Evolutionary conservation across 1,140 invertebrate species (phyloP), one percentile per base, ranked within the genome.

Genomic region (Eueides isabella): DNA sequence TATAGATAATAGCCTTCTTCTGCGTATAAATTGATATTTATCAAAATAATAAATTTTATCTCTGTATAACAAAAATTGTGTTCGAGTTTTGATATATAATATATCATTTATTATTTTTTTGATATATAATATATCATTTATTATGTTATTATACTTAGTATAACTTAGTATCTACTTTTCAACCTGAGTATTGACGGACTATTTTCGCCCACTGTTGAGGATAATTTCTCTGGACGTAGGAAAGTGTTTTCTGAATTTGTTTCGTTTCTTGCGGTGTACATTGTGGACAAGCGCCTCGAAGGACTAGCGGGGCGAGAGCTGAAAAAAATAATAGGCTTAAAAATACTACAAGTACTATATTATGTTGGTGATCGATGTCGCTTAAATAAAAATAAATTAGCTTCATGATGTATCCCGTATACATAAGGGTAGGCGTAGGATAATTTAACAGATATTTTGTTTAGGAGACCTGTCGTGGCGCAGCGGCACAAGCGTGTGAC

Each of bases 131-230:
- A n/a, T n/a, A n/a, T n/a, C n/a, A n/a, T n/a, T n/a, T n/a, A n/a
- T n/a, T 44, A 44, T 19, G 7, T 6, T 44, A n/a, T 44, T 55
- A 55, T 14, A 55, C 2, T 26, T 12, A 55, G 5, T 48, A 55
- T 26, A 26, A 55, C 7, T 23, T 55, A 55, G 26, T 11, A 55
- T 26, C 26, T 71, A 28, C 0, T 61, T 63, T 44, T 87, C 85
- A 90, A 61, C 95, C 95, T 16, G 94, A 92, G 79, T 96, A 96
- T 78, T 95, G 95, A 80, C 94, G 94, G 2, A 96, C 90, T 77
- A 96, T 94, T 88, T 95, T 96, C 16, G 94, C 92, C 96, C 96
- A 96, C 86, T 96, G 96, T 78, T 96, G 95, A 3, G 96, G 96
- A 81, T 94, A 96, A 79, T 95, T 94, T 76, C 95, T 92, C 79